Conservation (phyloP, 1,140 invertebrate species). For the Heliothis virescens region DNA sequence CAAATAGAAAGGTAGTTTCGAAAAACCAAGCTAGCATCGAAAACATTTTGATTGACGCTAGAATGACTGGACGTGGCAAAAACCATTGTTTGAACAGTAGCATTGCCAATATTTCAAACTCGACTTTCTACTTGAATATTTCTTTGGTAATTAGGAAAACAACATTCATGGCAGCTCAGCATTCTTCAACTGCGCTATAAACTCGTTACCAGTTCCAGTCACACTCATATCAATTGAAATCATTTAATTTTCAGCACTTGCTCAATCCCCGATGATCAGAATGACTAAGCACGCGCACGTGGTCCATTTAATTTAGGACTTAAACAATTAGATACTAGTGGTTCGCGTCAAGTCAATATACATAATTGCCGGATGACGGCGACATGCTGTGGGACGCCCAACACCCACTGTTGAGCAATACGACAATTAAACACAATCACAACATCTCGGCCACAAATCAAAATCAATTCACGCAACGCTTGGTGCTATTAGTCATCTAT, state of each 20-base stretch:
- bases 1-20: constrained; percentile 7
- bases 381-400: constrained; percentile 30
- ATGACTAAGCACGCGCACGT: constrained; percentile 44
- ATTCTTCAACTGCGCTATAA: no score
- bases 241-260: constrained; percentile 24
- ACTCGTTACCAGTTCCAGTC: neutral
- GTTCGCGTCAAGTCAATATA: constrained; percentile 57
- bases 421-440: constrained; percentile 67
- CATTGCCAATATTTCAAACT: neutral
- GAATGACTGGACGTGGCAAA: neutral
- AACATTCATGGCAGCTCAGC: neutral
- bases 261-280: constrained; percentile 39
- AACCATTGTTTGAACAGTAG: neutral
- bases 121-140: neutral
- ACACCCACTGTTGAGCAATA: constrained; percentile 61
- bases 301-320: constrained; percentile 54
- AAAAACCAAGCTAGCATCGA: neutral
- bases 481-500: neutral
- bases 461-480: constrained; percentile 60
- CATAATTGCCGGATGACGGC: constrained; percentile 49
- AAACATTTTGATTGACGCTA: constrained; percentile 18
- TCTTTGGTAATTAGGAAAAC: neutral
- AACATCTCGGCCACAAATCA: constrained; percentile 60
- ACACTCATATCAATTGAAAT: constrained; percentile 35
- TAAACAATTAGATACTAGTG: constrained; percentile 61